phyloP scores from a whole-genome alignment of 2,888 invertebrate species.

The Metopia argyrocephala region DNA sequence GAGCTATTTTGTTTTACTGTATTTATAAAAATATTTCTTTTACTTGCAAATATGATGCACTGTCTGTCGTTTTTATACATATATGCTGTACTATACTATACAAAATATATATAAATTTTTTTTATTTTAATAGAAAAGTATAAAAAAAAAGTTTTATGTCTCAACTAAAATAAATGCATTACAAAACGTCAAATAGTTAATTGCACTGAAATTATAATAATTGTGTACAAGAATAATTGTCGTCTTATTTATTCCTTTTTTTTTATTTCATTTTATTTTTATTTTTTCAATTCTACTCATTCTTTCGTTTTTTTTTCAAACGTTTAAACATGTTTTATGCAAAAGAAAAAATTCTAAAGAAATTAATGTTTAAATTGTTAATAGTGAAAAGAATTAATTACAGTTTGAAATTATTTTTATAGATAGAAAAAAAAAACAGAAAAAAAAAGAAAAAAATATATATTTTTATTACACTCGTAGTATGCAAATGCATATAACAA shows the following conservation, averaged over 20 bases:
- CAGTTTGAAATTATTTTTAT: constrained; percentile 38
- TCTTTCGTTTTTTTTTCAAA: constrained; percentile 26
- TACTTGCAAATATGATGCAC: constrained; percentile 10
- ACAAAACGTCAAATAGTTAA: constrained; percentile 67
- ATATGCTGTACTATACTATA: neutral
- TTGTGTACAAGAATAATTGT: constrained; percentile 63
- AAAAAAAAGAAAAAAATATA: too few species aligned
- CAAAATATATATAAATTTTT: neutral
- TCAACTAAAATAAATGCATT: constrained; percentile 63
- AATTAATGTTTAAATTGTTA: constrained; percentile 56
- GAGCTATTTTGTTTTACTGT: constrained; percentile 28
- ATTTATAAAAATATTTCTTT: neutral
- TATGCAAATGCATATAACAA: too few species aligned
- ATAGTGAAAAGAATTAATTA: constrained; percentile 57
- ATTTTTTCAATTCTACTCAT: constrained; percentile 1
- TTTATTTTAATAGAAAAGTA: neutral
- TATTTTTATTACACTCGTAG: too few species aligned
- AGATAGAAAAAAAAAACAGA: too few species aligned
- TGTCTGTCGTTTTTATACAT: constrained; percentile 2
- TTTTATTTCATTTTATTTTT: constrained; percentile 26
- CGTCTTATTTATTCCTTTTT: constrained; percentile 56
- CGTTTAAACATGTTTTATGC: neutral
- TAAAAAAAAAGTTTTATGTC: constrained; percentile 49
- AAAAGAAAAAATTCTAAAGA: constrained; percentile 5
- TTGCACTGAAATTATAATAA: constrained; percentile 66